Evolutionary conservation across 64 coral and sea anemone genomes (phyloP).

Genomic region (Platygyra sinensis): DNA sequence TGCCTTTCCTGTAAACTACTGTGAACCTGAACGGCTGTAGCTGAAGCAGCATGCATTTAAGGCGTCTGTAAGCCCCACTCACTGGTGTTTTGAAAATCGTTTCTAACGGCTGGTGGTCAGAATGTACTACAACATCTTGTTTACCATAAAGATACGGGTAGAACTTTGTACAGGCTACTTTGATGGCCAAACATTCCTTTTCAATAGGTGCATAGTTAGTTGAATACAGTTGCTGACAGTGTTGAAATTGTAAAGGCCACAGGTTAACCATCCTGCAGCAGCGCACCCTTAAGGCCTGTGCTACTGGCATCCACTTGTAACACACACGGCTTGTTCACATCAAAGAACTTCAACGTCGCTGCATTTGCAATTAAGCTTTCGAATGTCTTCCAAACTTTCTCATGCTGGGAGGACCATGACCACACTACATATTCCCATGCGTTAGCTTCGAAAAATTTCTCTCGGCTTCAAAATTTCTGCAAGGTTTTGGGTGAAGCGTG

Average conservation of each 20-base stretch:
- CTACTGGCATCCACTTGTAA: no score
- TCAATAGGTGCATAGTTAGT: conserved; percentile 59
- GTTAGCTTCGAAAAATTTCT: conserved; percentile 29
- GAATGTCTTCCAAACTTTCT: not conserved
- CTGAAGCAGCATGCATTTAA: conserved; percentile 55
- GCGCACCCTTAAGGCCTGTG: conserved; percentile 54
- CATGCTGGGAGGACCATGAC: conserved; percentile 52
- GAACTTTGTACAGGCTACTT: no score
- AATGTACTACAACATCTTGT: conserved; percentile 59
- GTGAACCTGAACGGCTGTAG: conserved; percentile 63
- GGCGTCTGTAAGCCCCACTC: conserved; percentile 24
- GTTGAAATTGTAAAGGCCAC: conserved; percentile 62
- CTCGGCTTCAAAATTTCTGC: no score
- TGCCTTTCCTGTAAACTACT: conserved; percentile 48
- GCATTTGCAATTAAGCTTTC: conserved; percentile 5
- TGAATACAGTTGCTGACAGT: conserved; percentile 56
- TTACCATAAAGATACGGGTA: conserved; percentile 41
- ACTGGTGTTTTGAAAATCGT: conserved; percentile 52
- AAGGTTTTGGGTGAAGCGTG: no score
- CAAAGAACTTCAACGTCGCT: no score
- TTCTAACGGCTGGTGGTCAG: conserved; percentile 37
- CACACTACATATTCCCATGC: conserved; percentile 23
- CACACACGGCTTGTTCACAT: no score
- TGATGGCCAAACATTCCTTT: conserved; percentile 48
- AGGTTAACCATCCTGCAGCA: conserved; percentile 40